Evolutionary conservation across 2,113 vertebrate genomes (phyloP), one percentile per base, ranked within the genome.

Genomic region (Dipodomys ordii): DNA sequence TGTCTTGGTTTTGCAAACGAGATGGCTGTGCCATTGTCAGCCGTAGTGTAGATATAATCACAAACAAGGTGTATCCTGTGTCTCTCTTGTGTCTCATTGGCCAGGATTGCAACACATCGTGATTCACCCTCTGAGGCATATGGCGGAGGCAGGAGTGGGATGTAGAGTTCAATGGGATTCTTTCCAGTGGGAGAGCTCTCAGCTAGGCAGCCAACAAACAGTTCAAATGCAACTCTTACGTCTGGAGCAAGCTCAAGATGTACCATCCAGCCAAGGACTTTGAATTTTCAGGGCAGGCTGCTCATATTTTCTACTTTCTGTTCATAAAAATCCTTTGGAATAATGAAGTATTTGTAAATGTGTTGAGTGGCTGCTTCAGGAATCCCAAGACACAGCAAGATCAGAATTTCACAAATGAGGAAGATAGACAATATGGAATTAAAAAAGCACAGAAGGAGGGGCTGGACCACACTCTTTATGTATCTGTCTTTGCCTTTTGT

Each of bases 281-380:
- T 27, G 62, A 85, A 22, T 23, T 25, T 46, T 79, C 32, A 4
- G 53, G 44, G 32, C 25, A 46, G 16, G 32, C 7, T 88, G 87
- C 23, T 81, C 65, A 53, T 82, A 67, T 60, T 60, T 92, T 67
- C 68, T 65, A 64, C 27, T 46, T 85, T 88, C 46, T 72, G 23
- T 69, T 91, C 25, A 76, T 72, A 19, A 10, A 20, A 64, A 74
- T 89, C 49, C 71, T 79, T 91, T 83, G 81, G 71, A 28, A 76
- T 28, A 49, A 35, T 78, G 28, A 86, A 46, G 18, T 88, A 53
- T 4, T 73, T 88, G 39, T 86, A 46, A 79, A 82, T 93, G 82
- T 74, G 1, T 46, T 46, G 88, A 64, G 49, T 28, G 67, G 22
- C 9, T 71, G 23, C 39, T 39, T n/a, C 23, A 82, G 83, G 73